phyloP scores from a whole-genome alignment of 2,888 invertebrate species.

The Zygaena filipendulae region DNA sequence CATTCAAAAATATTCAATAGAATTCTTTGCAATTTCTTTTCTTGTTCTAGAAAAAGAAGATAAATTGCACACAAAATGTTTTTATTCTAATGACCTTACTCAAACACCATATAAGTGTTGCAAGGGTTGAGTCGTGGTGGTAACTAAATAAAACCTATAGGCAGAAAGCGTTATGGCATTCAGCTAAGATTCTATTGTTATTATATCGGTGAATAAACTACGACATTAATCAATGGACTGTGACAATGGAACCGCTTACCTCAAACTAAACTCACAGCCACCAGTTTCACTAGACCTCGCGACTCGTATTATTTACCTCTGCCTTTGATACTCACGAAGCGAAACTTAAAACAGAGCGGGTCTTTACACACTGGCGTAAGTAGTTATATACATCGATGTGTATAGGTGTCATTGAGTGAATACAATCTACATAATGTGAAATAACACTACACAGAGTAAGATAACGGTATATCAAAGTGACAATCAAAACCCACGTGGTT shows the following conservation, averaged over 20 bases:
- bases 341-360: too few species aligned
- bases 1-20: too few species aligned
- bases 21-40: too few species aligned
- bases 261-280: conserved; percentile 31
- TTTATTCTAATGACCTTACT: too few species aligned
- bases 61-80: too few species aligned
- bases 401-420: conserved; percentile 40
- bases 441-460: conserved; percentile 31
- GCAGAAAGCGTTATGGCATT: conserved; percentile 52
- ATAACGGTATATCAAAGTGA: conserved; percentile 47
- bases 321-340: too few species aligned
- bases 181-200: conserved; percentile 60
- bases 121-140: conserved; percentile 32
- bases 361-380: too few species aligned
- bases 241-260: conserved; percentile 56
- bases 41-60: too few species aligned
- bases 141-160: conserved; percentile 50
- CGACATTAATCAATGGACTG: conserved; percentile 55
- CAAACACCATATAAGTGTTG: conserved; percentile 43
- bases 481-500: conserved; percentile 33
- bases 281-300: conserved; percentile 30
- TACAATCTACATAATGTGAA: conserved; percentile 42
- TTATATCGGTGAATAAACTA: conserved; percentile 64
- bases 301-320: too few species aligned
- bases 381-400: conserved; percentile 24